phyloP scores from a whole-genome alignment of 2,797 vertebrate species.

The Odontamblyopus rebecca region DNA sequence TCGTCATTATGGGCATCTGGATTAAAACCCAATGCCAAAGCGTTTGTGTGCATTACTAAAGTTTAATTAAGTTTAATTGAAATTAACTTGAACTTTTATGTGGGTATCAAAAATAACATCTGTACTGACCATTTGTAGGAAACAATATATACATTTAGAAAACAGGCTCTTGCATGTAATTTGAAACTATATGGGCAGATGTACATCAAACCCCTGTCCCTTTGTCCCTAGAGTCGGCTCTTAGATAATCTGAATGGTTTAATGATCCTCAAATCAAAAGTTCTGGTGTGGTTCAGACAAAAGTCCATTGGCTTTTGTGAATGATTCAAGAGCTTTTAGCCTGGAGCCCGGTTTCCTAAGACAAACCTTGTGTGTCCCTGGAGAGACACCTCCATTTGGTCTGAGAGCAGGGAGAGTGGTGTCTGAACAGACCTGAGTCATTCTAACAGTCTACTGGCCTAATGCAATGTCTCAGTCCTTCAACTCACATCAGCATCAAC shows the following conservation, averaged over 20 bases:
- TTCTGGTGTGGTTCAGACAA: slow-evolving; percentile 23
- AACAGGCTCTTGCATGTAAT: background rate
- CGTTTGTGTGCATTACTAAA: too few relatives aligned
- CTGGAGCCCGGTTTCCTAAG: slow-evolving; percentile 48
- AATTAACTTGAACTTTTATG: too few relatives aligned
- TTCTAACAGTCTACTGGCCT: slow-evolving; percentile 51
- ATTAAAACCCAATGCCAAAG: background rate
- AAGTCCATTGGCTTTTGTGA: slow-evolving; percentile 42
- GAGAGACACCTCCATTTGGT: slow-evolving; percentile 66
- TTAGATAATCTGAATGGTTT: slow-evolving; percentile 4
- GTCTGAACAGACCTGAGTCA: slow-evolving; percentile 62
- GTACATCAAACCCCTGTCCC: too few relatives aligned
- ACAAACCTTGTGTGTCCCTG: slow-evolving; percentile 52
- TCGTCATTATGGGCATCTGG: background rate
- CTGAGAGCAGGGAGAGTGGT: slow-evolving; percentile 36
- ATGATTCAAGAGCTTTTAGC: slow-evolving; percentile 53
- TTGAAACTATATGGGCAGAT: background rate
- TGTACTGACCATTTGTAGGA: background rate
- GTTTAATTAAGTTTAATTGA: too few relatives aligned
- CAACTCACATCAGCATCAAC: slow-evolving; percentile 66
- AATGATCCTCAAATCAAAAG: slow-evolving; percentile 28
- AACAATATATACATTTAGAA: background rate
- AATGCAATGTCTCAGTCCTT: slow-evolving; percentile 67
- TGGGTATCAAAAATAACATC: background rate
- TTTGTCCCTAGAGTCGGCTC: background rate